Conservation (phyloP, 2,888 invertebrate species). For the Cantharis rufa region DNA sequence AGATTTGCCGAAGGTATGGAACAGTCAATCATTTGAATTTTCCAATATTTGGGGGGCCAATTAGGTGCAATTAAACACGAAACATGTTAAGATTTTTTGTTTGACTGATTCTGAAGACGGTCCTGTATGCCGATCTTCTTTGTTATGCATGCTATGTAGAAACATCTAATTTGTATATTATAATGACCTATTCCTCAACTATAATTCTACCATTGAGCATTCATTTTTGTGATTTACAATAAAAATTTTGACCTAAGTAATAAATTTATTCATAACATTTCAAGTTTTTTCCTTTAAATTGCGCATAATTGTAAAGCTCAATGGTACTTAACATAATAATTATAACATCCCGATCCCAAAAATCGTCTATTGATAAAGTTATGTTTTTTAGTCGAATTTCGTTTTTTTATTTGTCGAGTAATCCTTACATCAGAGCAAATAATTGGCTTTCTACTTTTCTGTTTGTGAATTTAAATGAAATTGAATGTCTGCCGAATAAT, state of each 20-base stretch:
- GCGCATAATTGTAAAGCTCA: not conserved
- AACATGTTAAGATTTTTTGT: too few relatives aligned
- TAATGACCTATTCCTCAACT: too few relatives aligned
- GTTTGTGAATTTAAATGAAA: not conserved
- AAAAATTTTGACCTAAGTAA: not conserved
- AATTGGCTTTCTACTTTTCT: not conserved
- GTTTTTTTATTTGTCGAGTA: not conserved
- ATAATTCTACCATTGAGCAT: not conserved
- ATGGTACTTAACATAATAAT: not conserved
- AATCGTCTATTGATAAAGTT: not conserved
- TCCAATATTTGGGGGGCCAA: not conserved
- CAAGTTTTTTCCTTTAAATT: not conserved
- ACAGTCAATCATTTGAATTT: not conserved
- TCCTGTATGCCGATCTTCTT: not conserved
- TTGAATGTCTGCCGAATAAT: not conserved
- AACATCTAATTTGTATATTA: too few relatives aligned
- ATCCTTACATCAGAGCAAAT: not conserved
- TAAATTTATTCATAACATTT: not conserved
- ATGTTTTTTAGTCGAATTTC: not conserved
- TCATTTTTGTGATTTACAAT: not conserved
- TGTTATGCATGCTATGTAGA: too few relatives aligned
- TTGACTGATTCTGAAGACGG: too few relatives aligned
- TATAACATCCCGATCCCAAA: not conserved
- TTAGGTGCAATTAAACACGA: not conserved
- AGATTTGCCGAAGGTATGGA: not conserved